Evolutionary conservation across 1,140 invertebrate genomes (phyloP).

Genomic region (Bombyx mandarina): DNA sequence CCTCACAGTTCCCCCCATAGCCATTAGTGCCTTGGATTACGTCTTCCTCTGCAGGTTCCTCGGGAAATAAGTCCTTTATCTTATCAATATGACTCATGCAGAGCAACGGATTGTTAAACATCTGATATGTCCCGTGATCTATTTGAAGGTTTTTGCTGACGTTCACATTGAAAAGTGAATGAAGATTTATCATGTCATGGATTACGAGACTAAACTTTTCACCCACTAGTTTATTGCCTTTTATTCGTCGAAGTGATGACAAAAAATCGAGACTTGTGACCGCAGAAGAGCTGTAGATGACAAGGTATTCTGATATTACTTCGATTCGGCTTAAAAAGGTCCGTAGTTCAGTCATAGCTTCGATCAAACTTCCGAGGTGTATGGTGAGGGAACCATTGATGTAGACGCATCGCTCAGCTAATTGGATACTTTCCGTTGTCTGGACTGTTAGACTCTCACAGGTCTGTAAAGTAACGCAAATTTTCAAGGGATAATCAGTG

Average conservation of each 20-base stretch:
- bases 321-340: slow-evolving; percentile 80
- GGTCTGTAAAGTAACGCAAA: slow-evolving; percentile 29
- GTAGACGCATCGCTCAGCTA: slow-evolving; percentile 41
- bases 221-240: slow-evolving; percentile 42
- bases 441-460: slow-evolving; percentile 32
- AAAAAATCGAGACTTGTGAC: slow-evolving; percentile 87
- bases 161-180: slow-evolving; percentile 73
- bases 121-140: slow-evolving; percentile 74
- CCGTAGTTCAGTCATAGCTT: slow-evolving; percentile 80
- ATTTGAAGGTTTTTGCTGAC: slow-evolving; percentile 70
- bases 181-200: slow-evolving; percentile 79
- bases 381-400: slow-evolving; percentile 65
- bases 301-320: slow-evolving; percentile 82
- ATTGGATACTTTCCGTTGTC: slow-evolving; percentile 31
- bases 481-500: slow-evolving; percentile 1
- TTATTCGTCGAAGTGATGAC: slow-evolving; percentile 70
- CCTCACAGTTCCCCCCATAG: slow-evolving; percentile 40
- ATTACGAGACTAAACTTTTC: slow-evolving; percentile 80
- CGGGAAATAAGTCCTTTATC: slow-evolving; percentile 56
- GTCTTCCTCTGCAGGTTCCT: slow-evolving; percentile 27
- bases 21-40: slow-evolving; percentile 40
- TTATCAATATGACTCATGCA: slow-evolving; percentile 78
- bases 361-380: slow-evolving; percentile 31
- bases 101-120: slow-evolving; percentile 84
- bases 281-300: slow-evolving; percentile 79